Evolutionary conservation across 1,140 invertebrate species (phyloP).

Genomic region (Asbolus verrucosus): DNA sequence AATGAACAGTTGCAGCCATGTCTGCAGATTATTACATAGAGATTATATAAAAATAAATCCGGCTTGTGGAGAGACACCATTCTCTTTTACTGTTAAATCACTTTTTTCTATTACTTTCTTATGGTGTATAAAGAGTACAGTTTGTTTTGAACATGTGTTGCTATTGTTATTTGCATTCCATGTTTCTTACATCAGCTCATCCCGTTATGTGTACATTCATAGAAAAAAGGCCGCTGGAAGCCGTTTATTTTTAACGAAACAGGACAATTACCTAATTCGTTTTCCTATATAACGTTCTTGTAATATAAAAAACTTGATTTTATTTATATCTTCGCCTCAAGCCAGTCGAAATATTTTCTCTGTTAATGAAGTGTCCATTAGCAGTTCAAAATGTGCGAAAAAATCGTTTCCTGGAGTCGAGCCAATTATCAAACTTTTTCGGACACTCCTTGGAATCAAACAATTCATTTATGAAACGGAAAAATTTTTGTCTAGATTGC

Average conservation of each 20-base stretch:
- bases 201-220: slow-evolving; percentile 43
- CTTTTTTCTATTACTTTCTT: slow-evolving; percentile 50
- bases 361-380: slow-evolving; percentile 7
- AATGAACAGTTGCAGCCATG: slow-evolving; percentile 36
- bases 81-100: slow-evolving; percentile 50
- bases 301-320: background rate
- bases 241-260: slow-evolving; percentile 25
- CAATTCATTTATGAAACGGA: background rate
- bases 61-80: slow-evolving; percentile 39
- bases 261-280: slow-evolving; percentile 27
- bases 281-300: background rate
- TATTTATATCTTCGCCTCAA: background rate
- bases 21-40: slow-evolving; percentile 34
- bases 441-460: background rate
- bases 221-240: slow-evolving; percentile 23
- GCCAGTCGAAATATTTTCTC: background rate
- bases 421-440: background rate
- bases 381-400: background rate
- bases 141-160: slow-evolving; percentile 46
- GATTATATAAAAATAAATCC: slow-evolving; percentile 44
- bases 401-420: slow-evolving; percentile 9
- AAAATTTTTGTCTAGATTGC: slow-evolving; percentile 1
- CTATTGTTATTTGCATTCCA: slow-evolving; percentile 49
- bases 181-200: slow-evolving; percentile 47
- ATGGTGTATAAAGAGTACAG: slow-evolving; percentile 46